Evolutionary conservation across 2,113 vertebrate species (phyloP), one percentile per base, ranked within the genome.

Genomic region (Prietella phreatophila): DNA sequence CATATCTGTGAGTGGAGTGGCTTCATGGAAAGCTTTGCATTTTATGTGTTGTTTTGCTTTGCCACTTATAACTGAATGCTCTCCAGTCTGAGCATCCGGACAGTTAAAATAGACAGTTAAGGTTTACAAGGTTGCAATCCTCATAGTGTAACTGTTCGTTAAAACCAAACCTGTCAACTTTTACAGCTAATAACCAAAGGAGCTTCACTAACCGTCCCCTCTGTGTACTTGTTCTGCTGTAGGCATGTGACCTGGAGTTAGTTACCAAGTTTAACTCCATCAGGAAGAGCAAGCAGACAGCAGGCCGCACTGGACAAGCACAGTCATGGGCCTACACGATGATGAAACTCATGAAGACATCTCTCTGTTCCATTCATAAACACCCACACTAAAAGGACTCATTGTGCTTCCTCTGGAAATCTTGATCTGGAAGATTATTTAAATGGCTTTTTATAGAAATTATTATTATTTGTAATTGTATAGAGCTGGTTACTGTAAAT

Each of bases 391-490:
- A 5, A 39, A 67, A 63, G 14, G 73, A 87, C 55, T 86, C 63
- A 89, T 93, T 89, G 88, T 93, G 90, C 91, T 94, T 88, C 90
- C 85, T 91, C 93, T 92, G 93, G 89, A 92, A 93, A 94, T 94
- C 93, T 90, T 92, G 90, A 94, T 95, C 94, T 94, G 92, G 91
- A 94, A 93, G 94, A 94, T 94, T 97, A 97, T 97, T 97, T 97
- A 97, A 96, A 95, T 91, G 92, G 93, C 94, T 95, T 96, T 94
- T 95, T 95, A 95, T 94, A 94, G 92, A 96, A 93, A 94, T 94
- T 94, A 30, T 94, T 94, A 30, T 56, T 96, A 96, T 97, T 96
- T 97, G 95, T 96, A 96, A 97, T 97, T 97, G 96, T 97, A 96
- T 96, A 97, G 95, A 96, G 95, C 94, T 95, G 91, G 93, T 94